Evolutionary conservation across 2,113 vertebrate genomes (phyloP), one percentile per base, ranked within the genome.

Genomic region (Epinephelus fuscoguttatus): DNA sequence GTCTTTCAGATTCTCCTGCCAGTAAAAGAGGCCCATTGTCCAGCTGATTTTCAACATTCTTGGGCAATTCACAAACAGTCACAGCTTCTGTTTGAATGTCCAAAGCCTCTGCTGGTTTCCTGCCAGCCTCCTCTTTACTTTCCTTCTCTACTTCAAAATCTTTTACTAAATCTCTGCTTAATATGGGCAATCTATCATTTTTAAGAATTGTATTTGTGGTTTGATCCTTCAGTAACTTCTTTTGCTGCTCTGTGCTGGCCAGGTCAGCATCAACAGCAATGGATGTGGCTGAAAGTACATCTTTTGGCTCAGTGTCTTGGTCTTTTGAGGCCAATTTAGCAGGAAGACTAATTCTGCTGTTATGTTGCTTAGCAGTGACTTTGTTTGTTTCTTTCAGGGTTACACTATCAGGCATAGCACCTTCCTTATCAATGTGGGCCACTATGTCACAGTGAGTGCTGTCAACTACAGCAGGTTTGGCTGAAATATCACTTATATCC

Each of bases 21-120:
- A 75, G 13, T 83, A 81, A 91, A 90, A 92, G 78, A 64, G 75
- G 12, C 76, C 84, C 90, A 92, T 92, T 93, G 89, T 94, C 59
- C 62, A 14, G 14, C 42, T 81, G 57, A 70, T 78, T 85, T 82
- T 89, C 86, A 85, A 77, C 87, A 87, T 92, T 92, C 87, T 90
- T 85, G 49, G 70, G 74, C 1, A 72, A 33, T 84, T 90, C 81
- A 79, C 52, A 47, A 86, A 90, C 89, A 91, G 80, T 71, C 45
- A 47, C 70, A 68, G 77, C 21, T 78, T 87, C 67, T 89, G 84
- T 84, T 49, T 82, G 63, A 74, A 56, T 66, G 66, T 59, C 81
- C 70, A 83, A 74, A 72, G 63, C 71, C 40, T 86, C 61, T 59
- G 59, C 30, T 81, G 80, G 23, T 64, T 90, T 86, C 14, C 15